phyloP scores from a whole-genome alignment of 2,888 invertebrate species.

The Seira musarum region DNA sequence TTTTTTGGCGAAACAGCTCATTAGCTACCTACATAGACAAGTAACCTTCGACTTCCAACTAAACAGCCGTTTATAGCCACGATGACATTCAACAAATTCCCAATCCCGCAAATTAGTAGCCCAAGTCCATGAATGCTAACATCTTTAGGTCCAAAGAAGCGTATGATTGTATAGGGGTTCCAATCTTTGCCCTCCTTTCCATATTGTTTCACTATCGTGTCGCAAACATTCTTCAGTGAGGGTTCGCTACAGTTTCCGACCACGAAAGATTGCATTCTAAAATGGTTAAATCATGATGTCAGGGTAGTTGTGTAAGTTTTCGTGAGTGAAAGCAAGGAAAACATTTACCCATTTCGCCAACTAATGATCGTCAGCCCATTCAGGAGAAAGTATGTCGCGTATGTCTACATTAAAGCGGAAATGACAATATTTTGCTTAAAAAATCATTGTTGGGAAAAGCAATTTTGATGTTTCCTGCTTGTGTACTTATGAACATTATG shows the following conservation, averaged over 20 bases:
- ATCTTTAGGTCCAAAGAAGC: constrained; percentile 33
- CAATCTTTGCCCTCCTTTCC: not conserved
- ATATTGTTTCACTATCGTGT: constrained; percentile 21
- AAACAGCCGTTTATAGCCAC: constrained; percentile 33
- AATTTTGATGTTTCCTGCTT: not conserved
- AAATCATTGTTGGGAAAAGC: not conserved
- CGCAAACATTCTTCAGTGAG: constrained; percentile 22
- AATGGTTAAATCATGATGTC: too few species aligned
- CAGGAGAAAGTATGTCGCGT: constrained; percentile 39
- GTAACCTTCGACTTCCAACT: constrained; percentile 21
- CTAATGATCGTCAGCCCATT: constrained; percentile 49
- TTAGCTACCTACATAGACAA: constrained; percentile 24
- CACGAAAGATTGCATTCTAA: constrained; percentile 38
- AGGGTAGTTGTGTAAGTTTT: too few species aligned
- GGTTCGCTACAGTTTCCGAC: constrained; percentile 23
- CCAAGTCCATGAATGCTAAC: constrained; percentile 27
- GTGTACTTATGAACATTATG: not conserved
- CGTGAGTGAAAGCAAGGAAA: constrained; percentile 1
- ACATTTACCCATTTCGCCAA: constrained; percentile 52
- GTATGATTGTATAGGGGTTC: constrained; percentile 37
- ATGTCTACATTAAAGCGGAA: constrained; percentile 31
- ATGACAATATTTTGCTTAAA: not conserved
- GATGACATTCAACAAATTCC: constrained; percentile 23
- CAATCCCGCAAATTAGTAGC: constrained; percentile 12
- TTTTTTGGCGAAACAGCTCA: too few species aligned